phyloP scores from a whole-genome alignment of 2,797 vertebrate genomes.

The Poeciliopsis gracilis region DNA sequence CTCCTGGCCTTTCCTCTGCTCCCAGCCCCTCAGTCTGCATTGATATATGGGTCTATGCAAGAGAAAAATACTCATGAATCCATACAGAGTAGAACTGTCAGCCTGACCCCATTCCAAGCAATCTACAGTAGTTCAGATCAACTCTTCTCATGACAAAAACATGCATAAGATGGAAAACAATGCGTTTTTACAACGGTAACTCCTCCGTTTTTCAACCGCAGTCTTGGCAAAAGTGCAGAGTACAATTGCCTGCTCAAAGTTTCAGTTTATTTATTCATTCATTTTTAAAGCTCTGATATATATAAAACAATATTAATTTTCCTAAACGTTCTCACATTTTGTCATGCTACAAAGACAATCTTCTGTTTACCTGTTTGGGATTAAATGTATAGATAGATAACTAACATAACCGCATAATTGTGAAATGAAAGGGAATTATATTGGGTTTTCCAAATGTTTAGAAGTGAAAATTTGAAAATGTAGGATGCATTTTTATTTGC shows the following conservation, averaged over 20 bases:
- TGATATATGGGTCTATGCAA: conserved; percentile 83
- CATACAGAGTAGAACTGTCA: conserved; percentile 59
- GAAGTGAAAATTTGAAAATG: background rate
- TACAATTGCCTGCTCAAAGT: background rate
- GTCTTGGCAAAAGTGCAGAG: background rate
- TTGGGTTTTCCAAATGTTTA: background rate
- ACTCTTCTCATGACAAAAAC: conserved; percentile 27
- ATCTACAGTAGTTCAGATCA: conserved; percentile 32
- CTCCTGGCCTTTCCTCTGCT: conserved; percentile 82
- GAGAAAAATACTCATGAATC: conserved; percentile 86
- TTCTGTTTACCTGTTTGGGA: background rate
- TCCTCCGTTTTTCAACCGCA: conserved; percentile 19
- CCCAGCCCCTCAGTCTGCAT: conserved; percentile 85
- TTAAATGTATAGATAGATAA: background rate
- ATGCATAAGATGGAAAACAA: conserved; percentile 13
- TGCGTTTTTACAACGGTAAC: conserved; percentile 10
- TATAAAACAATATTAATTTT: background rate
- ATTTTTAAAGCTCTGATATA: conserved; percentile 15
- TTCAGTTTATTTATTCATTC: background rate
- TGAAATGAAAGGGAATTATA: background rate
- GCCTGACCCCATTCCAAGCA: conserved; percentile 39
- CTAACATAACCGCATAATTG: background rate
- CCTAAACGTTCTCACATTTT: background rate
- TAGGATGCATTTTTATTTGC: background rate
- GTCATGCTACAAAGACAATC: background rate